phyloP scores from a whole-genome alignment of 2,888 invertebrate genomes.

The Hartigia nigra region DNA sequence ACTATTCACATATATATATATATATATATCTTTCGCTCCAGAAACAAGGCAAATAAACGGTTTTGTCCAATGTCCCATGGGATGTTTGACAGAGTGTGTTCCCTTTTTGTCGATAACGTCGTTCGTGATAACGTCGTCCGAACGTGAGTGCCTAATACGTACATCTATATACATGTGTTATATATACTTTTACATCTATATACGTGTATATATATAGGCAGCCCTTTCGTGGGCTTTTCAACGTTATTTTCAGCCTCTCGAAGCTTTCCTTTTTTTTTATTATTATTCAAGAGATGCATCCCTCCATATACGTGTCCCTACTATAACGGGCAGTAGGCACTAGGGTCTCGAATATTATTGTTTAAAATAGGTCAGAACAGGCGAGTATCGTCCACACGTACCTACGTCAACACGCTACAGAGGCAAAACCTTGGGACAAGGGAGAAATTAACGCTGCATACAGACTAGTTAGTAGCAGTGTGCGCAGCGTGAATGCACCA shows the following conservation, averaged over 20 bases:
- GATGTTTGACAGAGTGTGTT: not conserved
- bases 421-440: slow-evolving; percentile 11
- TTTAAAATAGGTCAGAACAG: not conserved
- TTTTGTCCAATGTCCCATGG: not conserved
- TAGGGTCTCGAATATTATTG: not conserved
- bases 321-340: not conserved
- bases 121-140: not conserved
- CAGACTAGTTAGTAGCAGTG: not conserved
- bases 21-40: not conserved
- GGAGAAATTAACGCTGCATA: slow-evolving; percentile 17
- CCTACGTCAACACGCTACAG: not conserved
- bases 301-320: not conserved
- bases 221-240: slow-evolving; percentile 16
- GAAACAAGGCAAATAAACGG: not conserved
- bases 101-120: not conserved
- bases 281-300: slow-evolving; percentile 13
- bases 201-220: slow-evolving; percentile 4
- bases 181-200: slow-evolving; percentile 14
- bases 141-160: not conserved
- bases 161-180: slow-evolving; percentile 8
- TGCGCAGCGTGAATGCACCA: not conserved
- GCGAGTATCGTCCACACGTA: not conserved
- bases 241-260: not conserved
- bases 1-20: not conserved
- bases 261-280: slow-evolving; percentile 10